phyloP scores from a whole-genome alignment of 2,797 vertebrate genomes.

The Pangasius sanitwongsei region DNA sequence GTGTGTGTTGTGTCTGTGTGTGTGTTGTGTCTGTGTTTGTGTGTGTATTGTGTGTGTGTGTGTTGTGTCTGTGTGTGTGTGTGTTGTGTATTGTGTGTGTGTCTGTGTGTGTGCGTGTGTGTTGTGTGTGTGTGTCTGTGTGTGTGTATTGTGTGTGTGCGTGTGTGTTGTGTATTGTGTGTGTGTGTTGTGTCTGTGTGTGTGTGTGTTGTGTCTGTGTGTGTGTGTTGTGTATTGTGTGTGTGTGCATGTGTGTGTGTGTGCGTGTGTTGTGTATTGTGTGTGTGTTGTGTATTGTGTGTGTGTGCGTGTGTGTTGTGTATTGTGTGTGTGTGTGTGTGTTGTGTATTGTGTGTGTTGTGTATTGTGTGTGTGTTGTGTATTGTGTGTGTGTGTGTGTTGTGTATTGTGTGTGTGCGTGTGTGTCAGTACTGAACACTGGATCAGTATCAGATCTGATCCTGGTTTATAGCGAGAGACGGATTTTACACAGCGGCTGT shows the following conservation, averaged over 20 bases:
- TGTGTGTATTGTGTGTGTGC: too few species aligned
- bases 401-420: background rate
- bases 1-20: too few species aligned
- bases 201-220: conserved; percentile 6
- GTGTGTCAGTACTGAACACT: background rate
- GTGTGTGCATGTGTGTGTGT: conserved; percentile 10
- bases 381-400: too few species aligned
- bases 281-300: conserved; percentile 23
- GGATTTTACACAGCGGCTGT: background rate
- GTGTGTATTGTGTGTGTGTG: background rate
- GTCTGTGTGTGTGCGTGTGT: conserved; percentile 26
- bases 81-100: conserved; percentile 21
- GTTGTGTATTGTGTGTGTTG: too few species aligned
- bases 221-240: too few species aligned
- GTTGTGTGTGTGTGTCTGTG: conserved; percentile 18
- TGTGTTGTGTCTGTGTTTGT: too few species aligned
- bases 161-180: background rate
- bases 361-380: background rate
- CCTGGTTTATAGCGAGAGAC: background rate
- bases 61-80: conserved; percentile 13
- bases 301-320: conserved; percentile 17
- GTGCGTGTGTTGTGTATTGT: conserved; percentile 11
- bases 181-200: conserved; percentile 28
- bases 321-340: background rate
- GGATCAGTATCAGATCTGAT: background rate